Evolutionary conservation across 2,888 invertebrate genomes (phyloP).

Genomic region (Mesochorus sp.): DNA sequence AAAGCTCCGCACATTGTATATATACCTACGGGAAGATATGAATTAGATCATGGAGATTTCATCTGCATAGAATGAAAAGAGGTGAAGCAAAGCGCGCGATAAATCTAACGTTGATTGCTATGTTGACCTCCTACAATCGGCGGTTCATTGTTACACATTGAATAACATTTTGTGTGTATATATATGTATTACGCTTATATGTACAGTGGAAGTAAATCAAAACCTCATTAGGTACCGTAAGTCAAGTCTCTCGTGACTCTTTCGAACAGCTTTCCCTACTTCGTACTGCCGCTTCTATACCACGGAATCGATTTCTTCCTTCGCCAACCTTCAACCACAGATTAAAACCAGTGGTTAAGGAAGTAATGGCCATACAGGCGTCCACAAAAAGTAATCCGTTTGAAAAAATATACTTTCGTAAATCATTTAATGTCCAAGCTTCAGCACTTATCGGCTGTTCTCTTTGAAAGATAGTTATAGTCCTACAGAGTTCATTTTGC

Average conservation of each 20-base stretch:
- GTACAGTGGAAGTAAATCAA: constrained; percentile 60
- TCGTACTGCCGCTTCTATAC: too few relatives aligned
- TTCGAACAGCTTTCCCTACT: constrained; percentile 8
- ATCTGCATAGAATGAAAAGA: not conserved
- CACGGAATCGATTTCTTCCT: constrained; percentile 43
- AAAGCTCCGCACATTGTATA: constrained; percentile 24
- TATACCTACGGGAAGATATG: constrained; percentile 14
- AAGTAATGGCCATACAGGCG: not conserved
- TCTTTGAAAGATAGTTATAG: too few relatives aligned
- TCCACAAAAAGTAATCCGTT: not conserved
- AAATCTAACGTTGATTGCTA: constrained; percentile 39
- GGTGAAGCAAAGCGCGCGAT: constrained; percentile 37
- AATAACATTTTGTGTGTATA: not conserved
- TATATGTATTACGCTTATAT: not conserved
- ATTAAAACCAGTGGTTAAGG: constrained; percentile 10
- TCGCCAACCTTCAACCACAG: constrained; percentile 15
- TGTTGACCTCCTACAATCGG: constrained; percentile 19
- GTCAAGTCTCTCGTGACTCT: constrained; percentile 61
- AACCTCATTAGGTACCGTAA: constrained; percentile 61
- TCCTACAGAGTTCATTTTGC: too few relatives aligned
- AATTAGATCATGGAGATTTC: constrained; percentile 27
- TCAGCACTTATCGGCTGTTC: too few relatives aligned
- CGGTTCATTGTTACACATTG: constrained; percentile 39
- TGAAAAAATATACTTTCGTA: not conserved
- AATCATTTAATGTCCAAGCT: not conserved